Base-by-base conservation (phyloP, 2,888 invertebrate genomes). In the Byasa hedistus region DNA sequence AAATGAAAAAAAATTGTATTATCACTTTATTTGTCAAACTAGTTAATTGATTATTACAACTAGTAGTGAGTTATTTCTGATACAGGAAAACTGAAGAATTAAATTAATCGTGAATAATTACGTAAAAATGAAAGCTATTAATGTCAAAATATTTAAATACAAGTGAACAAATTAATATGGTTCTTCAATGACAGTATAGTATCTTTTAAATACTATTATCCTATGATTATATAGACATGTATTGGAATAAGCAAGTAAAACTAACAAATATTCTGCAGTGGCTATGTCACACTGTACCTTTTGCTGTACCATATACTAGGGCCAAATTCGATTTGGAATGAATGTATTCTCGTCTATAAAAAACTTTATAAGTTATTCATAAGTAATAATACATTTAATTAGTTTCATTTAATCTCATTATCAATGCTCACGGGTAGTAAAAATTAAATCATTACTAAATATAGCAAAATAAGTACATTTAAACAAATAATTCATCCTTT, bases 21-120 rank as follows among this genome's bases (percentile, higher is more conserved):
- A 64, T 52, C 58, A 64, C 58, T 64, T 64, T 64, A 64, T 64
- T 64, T 52, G 17, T 5, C 24, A 58, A 64, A 64, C 23, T 63
- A 48, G 32, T 64, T 3, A 63, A 39, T 39, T 39, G n/a, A n/a
- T 48, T 48, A 15, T 48, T n/a, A 48, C 19, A 19, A 39, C n/a
- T n/a, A 48, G 48, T 7, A 48, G 48, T 1, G 19, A 23, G 12
- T 57, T 17, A n/a, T 58, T 52, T 36, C 19, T 36, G 15, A 15
- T 52, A 52, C 17, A 15, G 51, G 17, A 44, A 57, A 24, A 55
- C 23, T 19, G 23, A 39, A 48, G 48, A n/a, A 7, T 48, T 3
- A n/a, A 48, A 39, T 17, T 39, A 7, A 7, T 5, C 5, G 8
- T 48, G 19, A 48, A 48, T 0, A 19, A 1, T n/a, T 3, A 48